phyloP scores from a whole-genome alignment of 2,113 vertebrate species.

The Nesogale talazaci region DNA sequence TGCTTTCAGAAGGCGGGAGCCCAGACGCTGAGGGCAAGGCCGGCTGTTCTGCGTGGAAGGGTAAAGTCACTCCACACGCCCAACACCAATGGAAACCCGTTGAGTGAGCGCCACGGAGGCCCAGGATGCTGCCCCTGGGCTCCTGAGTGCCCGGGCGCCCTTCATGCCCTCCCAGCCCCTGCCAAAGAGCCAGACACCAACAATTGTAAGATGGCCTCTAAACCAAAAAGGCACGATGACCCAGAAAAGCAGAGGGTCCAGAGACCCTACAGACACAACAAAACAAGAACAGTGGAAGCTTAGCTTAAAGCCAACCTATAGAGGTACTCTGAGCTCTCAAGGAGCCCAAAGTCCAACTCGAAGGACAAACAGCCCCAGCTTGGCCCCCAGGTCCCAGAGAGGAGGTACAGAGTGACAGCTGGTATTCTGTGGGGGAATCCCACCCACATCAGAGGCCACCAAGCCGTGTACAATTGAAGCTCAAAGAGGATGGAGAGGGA shows the following conservation, averaged over 20 bases:
- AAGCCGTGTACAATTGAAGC: background rate
- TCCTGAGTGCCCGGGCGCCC: background rate
- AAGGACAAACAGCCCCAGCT: conserved; percentile 36
- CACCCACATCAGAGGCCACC: conserved; percentile 6
- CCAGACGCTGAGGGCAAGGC: conserved; percentile 54
- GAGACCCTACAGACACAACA: conserved; percentile 14
- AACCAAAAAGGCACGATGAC: conserved; percentile 59
- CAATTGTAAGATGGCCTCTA: conserved; percentile 16
- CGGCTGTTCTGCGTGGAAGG: conserved; percentile 70
- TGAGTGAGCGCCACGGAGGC: conserved; percentile 56
- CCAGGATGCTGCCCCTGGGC: conserved; percentile 28
- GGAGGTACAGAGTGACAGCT: conserved; percentile 3
- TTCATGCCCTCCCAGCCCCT: background rate
- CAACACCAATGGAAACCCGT: conserved; percentile 73
- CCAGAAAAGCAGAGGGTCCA: conserved; percentile 46
- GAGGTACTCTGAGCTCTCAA: conserved; percentile 28
- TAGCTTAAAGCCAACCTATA: conserved; percentile 39
- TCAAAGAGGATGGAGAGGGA: conserved; percentile 40
- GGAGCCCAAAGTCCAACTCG: background rate
- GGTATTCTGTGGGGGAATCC: conserved; percentile 14
- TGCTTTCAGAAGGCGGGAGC: conserved; percentile 60
- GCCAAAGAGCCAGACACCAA: conserved; percentile 46
- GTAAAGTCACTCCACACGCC: conserved; percentile 72
- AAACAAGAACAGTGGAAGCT: conserved; percentile 44
- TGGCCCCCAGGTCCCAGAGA: background rate